Evolutionary conservation across 2,888 invertebrate genomes (phyloP), one percentile per base, ranked within the genome.

Genomic region (Troides helena): DNA sequence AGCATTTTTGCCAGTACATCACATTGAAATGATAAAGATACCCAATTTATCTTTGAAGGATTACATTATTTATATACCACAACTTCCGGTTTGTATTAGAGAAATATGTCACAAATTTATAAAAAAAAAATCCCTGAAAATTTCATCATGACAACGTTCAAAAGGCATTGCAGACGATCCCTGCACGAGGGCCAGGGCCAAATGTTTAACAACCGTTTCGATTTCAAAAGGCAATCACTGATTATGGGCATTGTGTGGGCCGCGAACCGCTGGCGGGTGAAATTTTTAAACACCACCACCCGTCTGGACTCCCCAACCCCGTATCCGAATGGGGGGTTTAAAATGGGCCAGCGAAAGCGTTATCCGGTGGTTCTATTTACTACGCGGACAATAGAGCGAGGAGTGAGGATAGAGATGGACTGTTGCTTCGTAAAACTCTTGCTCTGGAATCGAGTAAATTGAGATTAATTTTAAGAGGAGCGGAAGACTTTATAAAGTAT

Each of bases 141-240:
- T 56, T 68, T 71, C 53, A 61, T 65, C 25, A 56, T 25, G 67
- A 62, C 30, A 53, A 62, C 58, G 39, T 57, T 69, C 39, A 67
- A 67, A 63, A 60, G 59, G 64, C 67, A 59, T 43, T 46, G 69
- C 68, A 72, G 73, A 70, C 74, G 76, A 57, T n/a, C 75, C 73
- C 69, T 68, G 64, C 53, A 64, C 72, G 69, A 72, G 46, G 18
- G 18, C 71, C 73, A 82, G 84, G 39, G 56, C 59, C 60, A 84
- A 68, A 85, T 82, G 85, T 82, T 82, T 84, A 90, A 88, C 85
- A 82, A 87, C 83, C 88, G 90, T 89, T 88, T 91, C 88, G 85
- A 90, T 92, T 90, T 89, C 92, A 91, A 90, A 91, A 89, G 89
- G 89, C 89, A 85, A 92, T 92, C 88, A 86, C 82, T 90, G 90